Percentiles rank a stretch among this genome's conserved stretches.
phyloP scores from a whole-genome alignment of 2,113 vertebrate species.

The Scomber colias region DNA sequence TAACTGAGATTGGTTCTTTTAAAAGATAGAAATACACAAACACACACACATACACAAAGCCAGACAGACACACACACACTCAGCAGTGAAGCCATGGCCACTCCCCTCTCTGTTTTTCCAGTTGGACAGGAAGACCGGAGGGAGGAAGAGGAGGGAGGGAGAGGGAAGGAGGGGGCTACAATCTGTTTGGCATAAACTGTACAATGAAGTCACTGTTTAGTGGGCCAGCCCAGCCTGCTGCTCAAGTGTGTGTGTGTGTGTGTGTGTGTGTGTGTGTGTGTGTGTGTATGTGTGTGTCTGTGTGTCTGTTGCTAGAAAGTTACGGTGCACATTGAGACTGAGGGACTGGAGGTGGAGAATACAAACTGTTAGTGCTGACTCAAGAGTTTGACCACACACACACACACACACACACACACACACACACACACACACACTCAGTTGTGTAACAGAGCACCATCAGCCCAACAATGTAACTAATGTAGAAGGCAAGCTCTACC shows the following conservation, averaged over 20 bases:
- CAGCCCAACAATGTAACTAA: not conserved
- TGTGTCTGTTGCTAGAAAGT: slow-evolving; percentile 24
- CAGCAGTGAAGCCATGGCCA: slow-evolving; percentile 40
- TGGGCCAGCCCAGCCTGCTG: slow-evolving; percentile 53
- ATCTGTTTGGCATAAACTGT: slow-evolving; percentile 82
- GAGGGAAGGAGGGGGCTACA: slow-evolving; percentile 59
- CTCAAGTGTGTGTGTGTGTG: slow-evolving; percentile 22
- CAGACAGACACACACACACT: not conserved
- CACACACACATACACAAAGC: not conserved
- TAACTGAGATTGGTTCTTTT: no score
- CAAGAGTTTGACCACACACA: slow-evolving; percentile 29
- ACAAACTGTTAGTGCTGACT: slow-evolving; percentile 62
- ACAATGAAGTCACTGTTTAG: slow-evolving; percentile 76
- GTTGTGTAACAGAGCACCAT: not conserved
- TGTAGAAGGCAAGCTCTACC: not conserved
- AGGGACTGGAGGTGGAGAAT: slow-evolving; percentile 53
- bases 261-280: slow-evolving; percentile 6
- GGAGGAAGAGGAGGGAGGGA: slow-evolving; percentile 41
- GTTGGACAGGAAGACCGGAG: slow-evolving; percentile 67
- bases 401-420: not conserved
- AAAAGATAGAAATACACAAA: no score
- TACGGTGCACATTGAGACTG: slow-evolving; percentile 25
- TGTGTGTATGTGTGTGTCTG: slow-evolving; percentile 19
- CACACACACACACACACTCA: not conserved
- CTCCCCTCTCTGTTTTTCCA: slow-evolving; percentile 68